Evolutionary conservation across 2,113 vertebrate species (phyloP).

Genomic region (Elanoides forficatus): DNA sequence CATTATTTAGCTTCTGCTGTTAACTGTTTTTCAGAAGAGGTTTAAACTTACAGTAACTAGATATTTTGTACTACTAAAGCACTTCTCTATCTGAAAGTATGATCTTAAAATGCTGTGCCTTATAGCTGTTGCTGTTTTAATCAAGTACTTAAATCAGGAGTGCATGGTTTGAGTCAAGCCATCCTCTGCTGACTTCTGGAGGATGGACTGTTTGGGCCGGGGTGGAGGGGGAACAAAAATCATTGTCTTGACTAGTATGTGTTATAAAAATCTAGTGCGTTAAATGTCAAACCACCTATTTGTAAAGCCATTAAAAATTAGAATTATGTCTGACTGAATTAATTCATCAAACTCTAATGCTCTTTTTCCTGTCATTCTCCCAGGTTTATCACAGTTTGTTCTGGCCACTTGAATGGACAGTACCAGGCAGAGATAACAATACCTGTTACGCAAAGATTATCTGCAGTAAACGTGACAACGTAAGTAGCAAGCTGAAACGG

Average conservation of each 20-base stretch:
- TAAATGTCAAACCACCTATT: neutral
- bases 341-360: neutral
- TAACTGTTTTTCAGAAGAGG: neutral
- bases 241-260: neutral
- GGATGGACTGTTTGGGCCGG: neutral
- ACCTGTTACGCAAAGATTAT: constrained; percentile 90
- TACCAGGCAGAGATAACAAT: constrained; percentile 88
- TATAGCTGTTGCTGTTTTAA: neutral
- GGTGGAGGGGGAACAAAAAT: neutral
- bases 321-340: neutral
- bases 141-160: neutral
- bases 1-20: neutral
- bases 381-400: constrained; percentile 92
- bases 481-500: constrained; percentile 63
- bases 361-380: neutral
- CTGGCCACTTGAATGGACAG: constrained; percentile 94
- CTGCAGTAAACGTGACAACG: constrained; percentile 86
- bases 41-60: neutral
- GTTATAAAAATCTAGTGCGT: neutral
- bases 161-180: neutral
- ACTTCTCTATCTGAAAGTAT: neutral
- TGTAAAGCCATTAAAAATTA: neutral
- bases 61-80: neutral
- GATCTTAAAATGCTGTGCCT: neutral
- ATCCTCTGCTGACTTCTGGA: neutral